A percentile compares a stretch with the other conserved stretches of the same genome.
Conservation (phyloP, 2,888 invertebrate genomes). For the Xestia rhomboidea region DNA sequence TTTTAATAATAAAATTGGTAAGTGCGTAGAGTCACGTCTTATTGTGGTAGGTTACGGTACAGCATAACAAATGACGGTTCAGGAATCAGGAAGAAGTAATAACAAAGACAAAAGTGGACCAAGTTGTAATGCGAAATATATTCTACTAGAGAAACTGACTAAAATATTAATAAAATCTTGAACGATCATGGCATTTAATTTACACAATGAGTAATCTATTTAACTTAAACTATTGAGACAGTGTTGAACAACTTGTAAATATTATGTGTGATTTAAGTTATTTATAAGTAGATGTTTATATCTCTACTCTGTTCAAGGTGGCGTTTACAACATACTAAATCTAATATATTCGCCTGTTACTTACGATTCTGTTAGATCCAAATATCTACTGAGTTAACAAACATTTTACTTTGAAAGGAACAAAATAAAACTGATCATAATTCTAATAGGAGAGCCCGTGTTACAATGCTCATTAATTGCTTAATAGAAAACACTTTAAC, state of each 20-base stretch:
- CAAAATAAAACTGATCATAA: no score
- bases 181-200: background rate
- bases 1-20: background rate
- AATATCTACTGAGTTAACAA: background rate
- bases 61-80: background rate
- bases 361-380: background rate
- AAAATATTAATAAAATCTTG: background rate
- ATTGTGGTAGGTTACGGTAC: constrained; percentile 6
- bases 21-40: constrained; percentile 3
- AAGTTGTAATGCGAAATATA: background rate
- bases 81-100: background rate
- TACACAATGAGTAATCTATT: background rate
- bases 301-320: constrained; percentile 34
- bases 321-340: constrained; percentile 17
- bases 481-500: background rate
- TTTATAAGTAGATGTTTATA: constrained; percentile 18
- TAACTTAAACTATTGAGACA: background rate
- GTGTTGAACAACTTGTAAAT: background rate
- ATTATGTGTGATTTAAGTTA: constrained; percentile 17
- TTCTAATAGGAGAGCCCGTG: background rate
- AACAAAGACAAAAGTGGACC: background rate
- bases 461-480: background rate
- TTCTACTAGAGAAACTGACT: background rate
- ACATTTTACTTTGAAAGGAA: background rate
- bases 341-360: constrained; percentile 5